A percentile compares a stretch with the other conserved stretches of the same genome.
Evolutionary conservation across 2,888 invertebrate genomes (phyloP).

Genomic region (Malacosoma neustria): DNA sequence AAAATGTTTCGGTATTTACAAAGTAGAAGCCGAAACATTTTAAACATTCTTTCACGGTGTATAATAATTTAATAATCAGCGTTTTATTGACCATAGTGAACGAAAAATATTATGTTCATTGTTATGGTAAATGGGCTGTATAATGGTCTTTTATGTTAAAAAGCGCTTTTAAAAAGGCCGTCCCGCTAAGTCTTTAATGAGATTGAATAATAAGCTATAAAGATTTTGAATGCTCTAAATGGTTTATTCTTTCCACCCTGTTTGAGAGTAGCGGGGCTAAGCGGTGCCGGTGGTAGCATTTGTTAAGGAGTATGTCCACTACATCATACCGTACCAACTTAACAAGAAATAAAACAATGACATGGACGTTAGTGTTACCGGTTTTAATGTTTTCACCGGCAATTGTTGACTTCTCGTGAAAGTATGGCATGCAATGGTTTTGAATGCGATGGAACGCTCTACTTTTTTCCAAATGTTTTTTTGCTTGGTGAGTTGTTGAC

Average conservation of each 20-base stretch:
- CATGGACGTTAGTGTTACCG: too few relatives aligned
- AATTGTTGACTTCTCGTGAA: too few relatives aligned
- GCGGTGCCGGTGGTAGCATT: too few relatives aligned
- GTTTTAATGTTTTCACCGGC: too few relatives aligned
- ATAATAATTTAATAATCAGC: slow-evolving; percentile 54
- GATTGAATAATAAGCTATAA: slow-evolving; percentile 68
- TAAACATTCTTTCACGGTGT: slow-evolving; percentile 33
- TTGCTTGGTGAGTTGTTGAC: too few relatives aligned
- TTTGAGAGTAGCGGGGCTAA: slow-evolving; percentile 42
- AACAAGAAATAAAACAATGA: too few relatives aligned
- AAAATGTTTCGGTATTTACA: background rate
- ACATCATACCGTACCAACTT: too few relatives aligned
- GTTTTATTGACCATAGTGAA: slow-evolving; percentile 40
- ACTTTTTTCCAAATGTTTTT: too few relatives aligned
- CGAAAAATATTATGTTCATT: slow-evolving; percentile 57
- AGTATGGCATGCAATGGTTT: too few relatives aligned
- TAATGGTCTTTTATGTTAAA: slow-evolving; percentile 61
- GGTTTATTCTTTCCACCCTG: slow-evolving; percentile 53
- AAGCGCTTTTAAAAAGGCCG: slow-evolving; percentile 54
- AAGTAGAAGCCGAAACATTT: slow-evolving; percentile 8
- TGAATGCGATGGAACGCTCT: too few relatives aligned
- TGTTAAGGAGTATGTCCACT: too few relatives aligned
- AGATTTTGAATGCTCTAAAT: slow-evolving; percentile 63
- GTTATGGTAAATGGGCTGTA: slow-evolving; percentile 59
- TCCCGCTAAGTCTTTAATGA: slow-evolving; percentile 61